Percentiles rank a stretch among this genome's conserved stretches.
Conservation (phyloP, 2,797 vertebrate genomes). For the Muscicapa striata region DNA sequence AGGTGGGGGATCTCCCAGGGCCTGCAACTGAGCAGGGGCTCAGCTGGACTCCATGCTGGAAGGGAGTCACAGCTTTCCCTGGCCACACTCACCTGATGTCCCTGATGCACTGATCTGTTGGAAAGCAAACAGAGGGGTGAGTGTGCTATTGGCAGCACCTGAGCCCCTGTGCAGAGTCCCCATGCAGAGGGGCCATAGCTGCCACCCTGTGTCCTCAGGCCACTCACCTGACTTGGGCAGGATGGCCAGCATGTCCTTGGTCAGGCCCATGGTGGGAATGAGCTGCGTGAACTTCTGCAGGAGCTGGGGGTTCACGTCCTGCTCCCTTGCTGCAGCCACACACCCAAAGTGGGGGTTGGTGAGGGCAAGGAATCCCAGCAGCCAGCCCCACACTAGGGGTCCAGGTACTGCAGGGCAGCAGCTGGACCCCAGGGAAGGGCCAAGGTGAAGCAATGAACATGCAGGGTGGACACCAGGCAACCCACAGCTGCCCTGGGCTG, state of each 20-base stretch:
- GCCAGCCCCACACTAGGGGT: accelerated
- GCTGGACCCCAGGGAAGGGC: background rate
- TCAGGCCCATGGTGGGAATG: background rate
- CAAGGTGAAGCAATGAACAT: background rate
- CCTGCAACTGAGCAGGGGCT: background rate
- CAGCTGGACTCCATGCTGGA: background rate
- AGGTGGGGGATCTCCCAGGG: accelerated
- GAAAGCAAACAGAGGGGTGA: background rate
- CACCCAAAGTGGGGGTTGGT: background rate
- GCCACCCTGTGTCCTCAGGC: background rate
- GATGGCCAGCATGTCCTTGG: background rate
- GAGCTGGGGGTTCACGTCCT: background rate
- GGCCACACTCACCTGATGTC: background rate
- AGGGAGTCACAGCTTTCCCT: background rate
- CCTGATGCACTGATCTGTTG: background rate
- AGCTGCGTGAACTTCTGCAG: conserved; percentile 25
- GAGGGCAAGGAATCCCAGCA: background rate
- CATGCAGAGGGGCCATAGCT: accelerated
- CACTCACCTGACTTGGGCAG: background rate
- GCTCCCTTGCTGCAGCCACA: background rate
- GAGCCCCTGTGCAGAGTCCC: accelerated
- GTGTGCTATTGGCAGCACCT: background rate
- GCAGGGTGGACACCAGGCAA: background rate
- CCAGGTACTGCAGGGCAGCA: accelerated
- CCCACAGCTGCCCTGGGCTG: background rate